Conservation (phyloP, 2,113 vertebrate genomes). For the Oceanites oceanicus region DNA sequence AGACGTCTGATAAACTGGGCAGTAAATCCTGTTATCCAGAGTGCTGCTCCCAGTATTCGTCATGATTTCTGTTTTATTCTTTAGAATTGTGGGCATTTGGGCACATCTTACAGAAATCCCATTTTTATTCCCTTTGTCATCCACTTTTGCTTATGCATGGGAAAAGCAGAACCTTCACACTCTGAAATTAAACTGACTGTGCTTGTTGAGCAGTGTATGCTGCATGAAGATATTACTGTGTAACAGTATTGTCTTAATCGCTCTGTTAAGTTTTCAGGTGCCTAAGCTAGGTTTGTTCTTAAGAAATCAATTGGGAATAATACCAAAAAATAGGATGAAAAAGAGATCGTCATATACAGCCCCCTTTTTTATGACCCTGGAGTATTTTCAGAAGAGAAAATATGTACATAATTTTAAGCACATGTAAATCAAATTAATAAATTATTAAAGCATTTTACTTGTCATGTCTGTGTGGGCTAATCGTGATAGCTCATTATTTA, state of each 20-base stretch:
- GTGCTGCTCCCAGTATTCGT: neutral
- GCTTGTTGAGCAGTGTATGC: neutral
- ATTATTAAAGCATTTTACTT: slow-evolving; percentile 76
- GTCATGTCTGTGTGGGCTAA: slow-evolving; percentile 76
- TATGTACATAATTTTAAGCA: slow-evolving; percentile 72
- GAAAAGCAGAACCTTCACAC: neutral
- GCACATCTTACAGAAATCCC: neutral
- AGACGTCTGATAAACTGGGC: neutral
- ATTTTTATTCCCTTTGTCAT: neutral
- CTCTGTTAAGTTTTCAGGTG: neutral
- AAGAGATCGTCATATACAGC: slow-evolving; percentile 6
- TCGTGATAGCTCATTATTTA: slow-evolving; percentile 76
- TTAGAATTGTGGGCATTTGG: neutral
- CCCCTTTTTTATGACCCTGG: slow-evolving; percentile 21
- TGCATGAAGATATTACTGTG: neutral
- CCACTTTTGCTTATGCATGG: neutral
- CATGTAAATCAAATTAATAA: slow-evolving; percentile 77
- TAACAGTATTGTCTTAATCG: neutral
- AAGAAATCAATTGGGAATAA: neutral
- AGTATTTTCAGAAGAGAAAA: slow-evolving; percentile 72
- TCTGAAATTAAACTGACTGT: neutral
- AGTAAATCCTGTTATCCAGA: neutral
- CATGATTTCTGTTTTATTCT: neutral
- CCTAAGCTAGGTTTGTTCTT: neutral
- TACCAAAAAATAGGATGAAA: slow-evolving; percentile 13